These are phyloP conservation scores for Nothocercus nigrocapillus DNA, from an alignment of 2,113 vertebrate species.

Conservation along the genomic window DNA sequence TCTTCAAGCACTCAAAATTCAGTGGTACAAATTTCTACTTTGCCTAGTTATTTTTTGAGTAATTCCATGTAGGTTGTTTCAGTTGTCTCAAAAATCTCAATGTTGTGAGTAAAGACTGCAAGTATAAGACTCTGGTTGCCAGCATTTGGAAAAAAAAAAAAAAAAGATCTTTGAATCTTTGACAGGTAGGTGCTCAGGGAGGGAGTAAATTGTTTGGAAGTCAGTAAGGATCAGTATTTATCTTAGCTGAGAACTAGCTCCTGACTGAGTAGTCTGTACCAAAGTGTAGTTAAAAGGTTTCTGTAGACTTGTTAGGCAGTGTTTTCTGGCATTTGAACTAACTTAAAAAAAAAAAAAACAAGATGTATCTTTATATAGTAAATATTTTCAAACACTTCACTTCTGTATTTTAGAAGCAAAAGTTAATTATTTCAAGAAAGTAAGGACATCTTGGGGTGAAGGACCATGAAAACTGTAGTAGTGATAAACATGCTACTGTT, in stretches of 20 bases:
- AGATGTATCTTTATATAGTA: not conserved
- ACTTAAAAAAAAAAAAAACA: not conserved
- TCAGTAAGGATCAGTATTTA: not conserved
- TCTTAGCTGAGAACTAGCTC: not conserved
- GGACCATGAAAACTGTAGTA: not conserved
- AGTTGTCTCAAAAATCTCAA: not conserved
- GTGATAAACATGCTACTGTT: not conserved
- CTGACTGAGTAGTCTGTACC: not conserved
- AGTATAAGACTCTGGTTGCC: not conserved
- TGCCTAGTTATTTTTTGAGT: not conserved
- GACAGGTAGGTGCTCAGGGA: not conserved
- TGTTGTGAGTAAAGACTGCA: not conserved
- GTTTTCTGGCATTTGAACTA: not conserved
- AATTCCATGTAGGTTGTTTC: not conserved
- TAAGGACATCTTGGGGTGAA: not conserved
- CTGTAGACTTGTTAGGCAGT: not conserved
- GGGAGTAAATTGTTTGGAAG: not conserved
- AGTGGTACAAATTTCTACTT: not conserved
- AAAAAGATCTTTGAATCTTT: not conserved
- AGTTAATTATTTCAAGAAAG: not conserved
- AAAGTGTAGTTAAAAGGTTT: not conserved
- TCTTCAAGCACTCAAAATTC: not conserved
- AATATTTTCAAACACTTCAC: not conserved
- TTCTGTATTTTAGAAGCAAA: not conserved
- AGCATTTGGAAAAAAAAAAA: not conserved